phyloP scores from a whole-genome alignment of 2,888 invertebrate species.

The Drosophila parthenogenetica region DNA sequence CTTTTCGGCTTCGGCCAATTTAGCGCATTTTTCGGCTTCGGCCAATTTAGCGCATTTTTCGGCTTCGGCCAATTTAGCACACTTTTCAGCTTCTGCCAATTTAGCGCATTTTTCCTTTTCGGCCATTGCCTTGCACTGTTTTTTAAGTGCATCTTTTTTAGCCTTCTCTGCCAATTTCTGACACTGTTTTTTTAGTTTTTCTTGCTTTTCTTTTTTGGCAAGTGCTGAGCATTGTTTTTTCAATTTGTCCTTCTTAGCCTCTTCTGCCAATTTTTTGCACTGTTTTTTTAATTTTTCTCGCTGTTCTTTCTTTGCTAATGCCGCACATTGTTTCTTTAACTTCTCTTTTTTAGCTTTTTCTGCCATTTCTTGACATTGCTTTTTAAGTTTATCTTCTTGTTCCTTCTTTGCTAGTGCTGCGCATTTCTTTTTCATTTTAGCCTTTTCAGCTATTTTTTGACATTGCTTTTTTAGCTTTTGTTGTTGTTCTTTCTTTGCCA shows the following conservation, averaged over 20 bases:
- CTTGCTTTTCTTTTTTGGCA: too few relatives aligned
- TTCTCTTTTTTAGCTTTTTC: not conserved
- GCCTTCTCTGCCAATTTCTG: too few relatives aligned
- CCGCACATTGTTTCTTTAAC: too few relatives aligned
- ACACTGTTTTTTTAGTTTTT: too few relatives aligned
- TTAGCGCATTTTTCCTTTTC: not conserved
- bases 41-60: not conserved
- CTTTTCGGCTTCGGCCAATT: not conserved
- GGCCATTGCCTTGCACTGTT: not conserved
- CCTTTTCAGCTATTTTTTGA: too few relatives aligned
- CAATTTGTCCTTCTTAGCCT: too few relatives aligned
- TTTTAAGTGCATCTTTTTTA: not conserved
- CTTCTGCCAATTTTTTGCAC: too few relatives aligned
- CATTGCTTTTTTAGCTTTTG: not conserved
- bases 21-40: conserved; percentile 1
- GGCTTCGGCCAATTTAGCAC: not conserved
- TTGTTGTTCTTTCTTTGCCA: not conserved
- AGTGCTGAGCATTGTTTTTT: too few relatives aligned
- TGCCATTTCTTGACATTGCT: not conserved
- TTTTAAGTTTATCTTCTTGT: not conserved
- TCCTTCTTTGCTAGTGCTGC: not conserved
- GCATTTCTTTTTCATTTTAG: not conserved
- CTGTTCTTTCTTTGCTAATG: too few relatives aligned
- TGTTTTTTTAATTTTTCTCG: too few relatives aligned
- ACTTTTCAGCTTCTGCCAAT: not conserved